phyloP scores from a whole-genome alignment of 2,888 invertebrate species.

The Caenorhabditis sulstoni region DNA sequence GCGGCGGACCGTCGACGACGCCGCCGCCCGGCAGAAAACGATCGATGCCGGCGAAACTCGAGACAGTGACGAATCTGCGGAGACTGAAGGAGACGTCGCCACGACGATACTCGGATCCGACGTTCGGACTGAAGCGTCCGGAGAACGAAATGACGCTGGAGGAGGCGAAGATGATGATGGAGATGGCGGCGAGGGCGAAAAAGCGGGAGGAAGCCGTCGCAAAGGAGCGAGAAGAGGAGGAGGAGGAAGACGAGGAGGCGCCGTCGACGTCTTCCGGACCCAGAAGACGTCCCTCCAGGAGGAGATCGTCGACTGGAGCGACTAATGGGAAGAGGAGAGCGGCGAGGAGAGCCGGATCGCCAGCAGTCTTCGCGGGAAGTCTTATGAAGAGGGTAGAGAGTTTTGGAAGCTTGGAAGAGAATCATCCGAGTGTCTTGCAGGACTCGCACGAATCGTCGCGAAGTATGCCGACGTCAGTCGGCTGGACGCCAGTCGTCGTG shows the following conservation, averaged over 20 bases:
- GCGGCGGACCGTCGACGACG: slow-evolving; percentile 10
- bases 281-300: slow-evolving; percentile 36
- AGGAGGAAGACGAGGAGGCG: slow-evolving; percentile 19
- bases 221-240: slow-evolving; percentile 22
- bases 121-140: neutral
- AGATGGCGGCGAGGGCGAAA: slow-evolving; percentile 16
- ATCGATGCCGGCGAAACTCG: slow-evolving; percentile 21
- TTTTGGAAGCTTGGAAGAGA: too few species aligned
- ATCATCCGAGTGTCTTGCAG: slow-evolving; percentile 8
- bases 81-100: slow-evolving; percentile 4
- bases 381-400: slow-evolving; percentile 46
- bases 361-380: slow-evolving; percentile 50
- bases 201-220: slow-evolving; percentile 18
- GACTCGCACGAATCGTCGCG: slow-evolving; percentile 54
- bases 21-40: slow-evolving; percentile 16
- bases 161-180: slow-evolving; percentile 20
- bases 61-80: neutral
- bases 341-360: slow-evolving; percentile 43
- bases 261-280: slow-evolving; percentile 26
- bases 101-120: slow-evolving; percentile 28
- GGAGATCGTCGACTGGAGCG: slow-evolving; percentile 47
- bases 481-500: slow-evolving; percentile 64
- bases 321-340: slow-evolving; percentile 33
- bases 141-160: slow-evolving; percentile 9
- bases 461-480: slow-evolving; percentile 61